Base-by-base conservation (phyloP, 1,140 invertebrate genomes). In the Magallana angulata region DNA sequence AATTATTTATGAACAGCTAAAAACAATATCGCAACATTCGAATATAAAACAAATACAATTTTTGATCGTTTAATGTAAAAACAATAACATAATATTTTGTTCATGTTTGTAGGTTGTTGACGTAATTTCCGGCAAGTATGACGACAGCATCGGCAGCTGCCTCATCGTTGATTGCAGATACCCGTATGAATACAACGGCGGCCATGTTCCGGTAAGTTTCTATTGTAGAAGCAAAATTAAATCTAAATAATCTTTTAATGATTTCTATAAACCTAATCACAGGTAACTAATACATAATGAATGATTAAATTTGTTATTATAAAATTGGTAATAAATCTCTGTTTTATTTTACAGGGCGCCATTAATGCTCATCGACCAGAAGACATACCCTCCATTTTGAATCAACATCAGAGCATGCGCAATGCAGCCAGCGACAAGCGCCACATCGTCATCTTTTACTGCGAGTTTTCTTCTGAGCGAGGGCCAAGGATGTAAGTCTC, bases 381-480 rank as follows among this genome's bases (percentile, higher is more conserved):
- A 30, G 82, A 36, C 9, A 59, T 60, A 7, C 57, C 18, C 36
- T 12, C 11, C 6, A 59, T 62, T 18, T 7, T 60, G 7, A 18
- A 18, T 5, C 36, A 36, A n/a, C 62, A 84, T 9, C 62, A 58
- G 24, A n/a, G 60, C 24, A 57, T 14, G 48, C 4, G 36, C 57
- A 48, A 0, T 57, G 9, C 57, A 7, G 84, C 84, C 89, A 36
- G 68, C 81, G 16, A 93, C 11, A 90, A 92, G 48, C 97, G 96
- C 89, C 95, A 97, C 71, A 97, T 99, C 71, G 94, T 99, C 24
- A 97, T 99, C 56, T 99, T 99, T 93, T 99, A 99, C 94, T 99
- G 99, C 94, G 99, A 99, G 95, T 99, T 99, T 95, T 99, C 98
- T 0, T 97, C 98, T 81, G 97, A 99, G 94, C 96, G 99, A 57